A percentile compares a stretch with the other conserved stretches of the same genome.
phyloP scores from a whole-genome alignment of 2,888 invertebrate species.

The Sisyra nigra region DNA sequence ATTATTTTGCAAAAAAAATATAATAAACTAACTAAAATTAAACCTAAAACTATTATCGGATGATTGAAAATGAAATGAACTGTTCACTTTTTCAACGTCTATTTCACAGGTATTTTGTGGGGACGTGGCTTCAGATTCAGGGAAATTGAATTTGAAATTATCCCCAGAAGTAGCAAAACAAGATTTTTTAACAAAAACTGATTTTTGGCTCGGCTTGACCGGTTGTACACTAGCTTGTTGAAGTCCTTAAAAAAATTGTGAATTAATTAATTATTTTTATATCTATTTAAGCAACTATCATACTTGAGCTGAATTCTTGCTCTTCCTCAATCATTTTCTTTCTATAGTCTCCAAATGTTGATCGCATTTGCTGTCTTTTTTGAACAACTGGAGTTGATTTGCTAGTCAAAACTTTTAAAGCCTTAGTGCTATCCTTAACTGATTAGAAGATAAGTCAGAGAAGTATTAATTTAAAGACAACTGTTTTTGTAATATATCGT shows the following conservation, averaged over 20 bases:
- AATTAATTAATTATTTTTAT: neutral
- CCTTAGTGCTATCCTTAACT: conserved; percentile 1
- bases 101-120: neutral
- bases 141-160: conserved; percentile 1
- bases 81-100: neutral
- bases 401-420: conserved; percentile 1
- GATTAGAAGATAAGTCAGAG: too few species aligned
- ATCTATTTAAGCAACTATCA: neutral
- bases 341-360: conserved; percentile 2
- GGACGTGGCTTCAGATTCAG: neutral
- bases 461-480: too few species aligned
- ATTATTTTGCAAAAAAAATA: conserved; percentile 13
- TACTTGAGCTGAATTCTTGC: neutral
- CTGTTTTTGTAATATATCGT: too few species aligned
- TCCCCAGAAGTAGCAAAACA: neutral
- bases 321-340: conserved; percentile 2
- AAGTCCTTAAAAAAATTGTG: neutral
- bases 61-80: neutral
- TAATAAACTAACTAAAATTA: conserved; percentile 7
- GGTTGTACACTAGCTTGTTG: neutral
- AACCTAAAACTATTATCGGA: conserved; percentile 1
- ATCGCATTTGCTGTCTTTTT: conserved; percentile 1
- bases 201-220: neutral
- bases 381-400: conserved; percentile 1
- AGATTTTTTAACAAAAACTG: conserved; percentile 2